Conservation (phyloP, 2,888 invertebrate species). For the Geophilus truncorum region DNA sequence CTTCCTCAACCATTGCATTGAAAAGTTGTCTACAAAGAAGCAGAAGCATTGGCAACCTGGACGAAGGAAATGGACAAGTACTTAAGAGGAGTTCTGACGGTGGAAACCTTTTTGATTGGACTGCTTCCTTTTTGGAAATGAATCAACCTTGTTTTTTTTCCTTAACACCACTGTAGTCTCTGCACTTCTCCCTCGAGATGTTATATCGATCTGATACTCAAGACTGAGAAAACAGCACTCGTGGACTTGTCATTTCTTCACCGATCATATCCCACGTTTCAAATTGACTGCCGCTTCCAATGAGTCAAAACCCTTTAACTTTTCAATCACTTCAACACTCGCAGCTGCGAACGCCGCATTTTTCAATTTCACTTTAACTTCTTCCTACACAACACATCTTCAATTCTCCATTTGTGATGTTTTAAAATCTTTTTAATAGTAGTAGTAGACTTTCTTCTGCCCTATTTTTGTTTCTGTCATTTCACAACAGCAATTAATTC, state of each 20-base stretch:
- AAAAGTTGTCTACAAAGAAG: too few species aligned
- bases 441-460: too few species aligned
- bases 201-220: not conserved
- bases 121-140: constrained; percentile 16
- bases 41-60: not conserved
- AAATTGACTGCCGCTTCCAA: not conserved
- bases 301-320: not conserved
- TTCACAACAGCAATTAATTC: not conserved
- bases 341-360: not conserved
- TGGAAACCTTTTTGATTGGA: constrained; percentile 18
- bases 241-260: constrained; percentile 8
- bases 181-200: not conserved
- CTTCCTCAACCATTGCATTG: not conserved
- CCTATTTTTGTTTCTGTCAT: too few species aligned
- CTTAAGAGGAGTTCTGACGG: not conserved
- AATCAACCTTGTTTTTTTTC: not conserved
- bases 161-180: too few species aligned
- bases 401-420: too few species aligned
- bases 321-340: not conserved
- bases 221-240: constrained; percentile 23
- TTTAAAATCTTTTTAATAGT: too few species aligned
- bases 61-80: not conserved
- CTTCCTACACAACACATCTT: not conserved
- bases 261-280: not conserved
- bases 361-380: not conserved